phyloP scores from a whole-genome alignment of 2,888 invertebrate genomes.

The Cosmopolites sordidus region DNA sequence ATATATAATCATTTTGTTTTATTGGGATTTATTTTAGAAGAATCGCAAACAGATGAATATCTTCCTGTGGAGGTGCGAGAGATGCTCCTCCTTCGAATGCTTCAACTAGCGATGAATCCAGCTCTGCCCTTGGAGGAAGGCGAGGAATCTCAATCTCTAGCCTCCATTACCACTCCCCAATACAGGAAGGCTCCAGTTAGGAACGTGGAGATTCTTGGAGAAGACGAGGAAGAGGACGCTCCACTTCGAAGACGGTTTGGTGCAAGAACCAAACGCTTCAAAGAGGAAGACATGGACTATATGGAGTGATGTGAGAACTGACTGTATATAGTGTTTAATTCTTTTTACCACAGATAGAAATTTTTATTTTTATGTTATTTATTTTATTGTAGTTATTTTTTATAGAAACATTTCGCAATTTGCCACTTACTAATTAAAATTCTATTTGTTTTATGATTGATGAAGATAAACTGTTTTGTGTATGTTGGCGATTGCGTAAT shows the following conservation, averaged over 20 bases:
- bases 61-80: conserved; percentile 68
- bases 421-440: too few relatives aligned
- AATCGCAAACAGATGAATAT: conserved; percentile 51
- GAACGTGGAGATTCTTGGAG: conserved; percentile 69
- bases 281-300: conserved; percentile 31
- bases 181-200: conserved; percentile 60
- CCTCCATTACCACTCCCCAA: conserved; percentile 47
- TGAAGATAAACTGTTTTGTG: too few relatives aligned
- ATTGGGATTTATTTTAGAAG: conserved; percentile 1
- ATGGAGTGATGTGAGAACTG: conserved; percentile 18
- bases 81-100: conserved; percentile 66
- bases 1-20: too few relatives aligned
- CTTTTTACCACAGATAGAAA: too few relatives aligned
- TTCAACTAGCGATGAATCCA: conserved; percentile 67
- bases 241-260: conserved; percentile 8
- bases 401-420: too few relatives aligned
- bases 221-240: conserved; percentile 50
- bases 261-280: conserved; percentile 33
- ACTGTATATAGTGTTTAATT: too few relatives aligned
- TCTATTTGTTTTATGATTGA: too few relatives aligned
- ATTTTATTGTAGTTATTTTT: too few relatives aligned
- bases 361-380: too few relatives aligned
- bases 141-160: conserved; percentile 31
- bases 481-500: not conserved
- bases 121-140: conserved; percentile 48